Conservation (phyloP, 2,113 vertebrate species). For the Eublepharis macularius region DNA sequence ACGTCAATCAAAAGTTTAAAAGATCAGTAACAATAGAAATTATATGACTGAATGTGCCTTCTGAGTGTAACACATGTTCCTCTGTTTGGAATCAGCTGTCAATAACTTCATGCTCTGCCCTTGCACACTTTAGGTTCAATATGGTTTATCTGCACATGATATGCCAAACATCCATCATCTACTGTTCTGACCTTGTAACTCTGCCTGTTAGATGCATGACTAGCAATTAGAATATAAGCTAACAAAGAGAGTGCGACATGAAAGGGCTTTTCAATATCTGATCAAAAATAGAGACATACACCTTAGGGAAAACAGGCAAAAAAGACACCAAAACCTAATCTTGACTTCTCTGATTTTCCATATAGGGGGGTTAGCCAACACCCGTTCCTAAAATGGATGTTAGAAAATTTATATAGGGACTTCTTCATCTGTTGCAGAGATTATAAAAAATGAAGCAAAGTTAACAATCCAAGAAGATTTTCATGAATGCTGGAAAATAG, state of each 20-base stretch:
- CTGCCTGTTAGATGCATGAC: constrained; percentile 34
- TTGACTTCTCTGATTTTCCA: accelerated
- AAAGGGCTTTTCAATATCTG: constrained; percentile 48
- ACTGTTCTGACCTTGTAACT: constrained; percentile 44
- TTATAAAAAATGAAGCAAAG: not conserved
- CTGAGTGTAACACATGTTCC: accelerated
- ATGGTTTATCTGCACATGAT: not conserved
- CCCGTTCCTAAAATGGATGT: not conserved
- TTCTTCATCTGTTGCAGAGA: not conserved
- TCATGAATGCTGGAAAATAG: not conserved
- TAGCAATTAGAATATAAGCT: constrained; percentile 57
- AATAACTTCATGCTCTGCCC: not conserved
- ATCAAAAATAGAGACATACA: constrained; percentile 46
- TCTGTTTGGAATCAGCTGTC: not conserved
- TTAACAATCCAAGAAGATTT: not conserved
- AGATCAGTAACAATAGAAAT: not conserved
- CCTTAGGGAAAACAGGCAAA: not conserved
- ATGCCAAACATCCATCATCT: constrained; percentile 52
- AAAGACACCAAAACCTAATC: not conserved
- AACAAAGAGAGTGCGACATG: constrained; percentile 54
- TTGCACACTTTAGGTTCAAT: not conserved
- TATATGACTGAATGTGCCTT: not conserved
- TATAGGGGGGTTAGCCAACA: accelerated
- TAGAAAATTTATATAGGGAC: not conserved
- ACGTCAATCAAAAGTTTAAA: not conserved